Conservation (phyloP, 2,888 invertebrate genomes). For the Callyntrura sp. region DNA sequence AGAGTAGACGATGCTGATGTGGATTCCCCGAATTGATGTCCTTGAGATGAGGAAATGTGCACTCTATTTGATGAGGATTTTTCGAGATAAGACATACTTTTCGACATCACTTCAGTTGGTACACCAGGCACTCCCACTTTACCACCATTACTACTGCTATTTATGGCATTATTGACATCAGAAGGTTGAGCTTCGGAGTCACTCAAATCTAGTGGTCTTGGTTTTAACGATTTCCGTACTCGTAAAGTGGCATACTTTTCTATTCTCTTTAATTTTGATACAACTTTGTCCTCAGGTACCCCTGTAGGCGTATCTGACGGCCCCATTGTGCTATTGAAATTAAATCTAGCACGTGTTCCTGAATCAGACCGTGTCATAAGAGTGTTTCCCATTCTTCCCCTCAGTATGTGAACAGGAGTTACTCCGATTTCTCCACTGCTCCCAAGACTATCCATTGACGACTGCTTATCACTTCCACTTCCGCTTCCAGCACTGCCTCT, state of each 20-base stretch:
- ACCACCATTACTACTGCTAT: constrained; percentile 35
- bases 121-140: constrained; percentile 72
- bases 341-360: constrained; percentile 79
- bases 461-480: constrained; percentile 83
- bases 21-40: constrained; percentile 62
- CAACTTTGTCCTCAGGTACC: constrained; percentile 77
- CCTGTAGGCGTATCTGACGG: constrained; percentile 48
- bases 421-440: constrained; percentile 78
- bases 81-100: constrained; percentile 83
- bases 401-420: constrained; percentile 67
- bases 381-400: constrained; percentile 66
- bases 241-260: constrained; percentile 83
- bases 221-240: constrained; percentile 77
- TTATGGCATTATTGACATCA: constrained; percentile 13
- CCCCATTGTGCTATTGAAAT: constrained; percentile 73
- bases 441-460: constrained; percentile 83
- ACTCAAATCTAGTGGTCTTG: constrained; percentile 74
- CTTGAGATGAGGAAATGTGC: constrained; percentile 76
- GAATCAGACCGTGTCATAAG: constrained; percentile 81
- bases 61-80: constrained; percentile 79
- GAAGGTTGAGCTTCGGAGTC: constrained; percentile 55
- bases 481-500: constrained; percentile 80
- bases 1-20: constrained; percentile 75
- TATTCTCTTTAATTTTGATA: constrained; percentile 81
- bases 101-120: constrained; percentile 82